These are phyloP conservation scores for Phrynocephalus vlangalii DNA, from an alignment of 2,797 vertebrate species.

Conservation along the genomic window DNA sequence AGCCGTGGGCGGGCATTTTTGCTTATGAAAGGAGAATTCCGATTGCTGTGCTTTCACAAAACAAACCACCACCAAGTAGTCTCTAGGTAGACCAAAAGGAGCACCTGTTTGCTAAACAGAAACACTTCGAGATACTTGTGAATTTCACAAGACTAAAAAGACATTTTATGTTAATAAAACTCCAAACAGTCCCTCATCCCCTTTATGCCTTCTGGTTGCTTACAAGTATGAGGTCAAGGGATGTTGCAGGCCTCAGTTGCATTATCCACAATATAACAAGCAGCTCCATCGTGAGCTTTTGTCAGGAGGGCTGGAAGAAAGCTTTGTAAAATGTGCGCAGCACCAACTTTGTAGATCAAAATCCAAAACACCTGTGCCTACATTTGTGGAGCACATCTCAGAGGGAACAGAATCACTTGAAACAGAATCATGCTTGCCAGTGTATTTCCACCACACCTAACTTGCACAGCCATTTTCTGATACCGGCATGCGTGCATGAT, in stretches of 20 bases:
- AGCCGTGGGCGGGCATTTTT: conserved; percentile 40
- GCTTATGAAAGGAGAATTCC: conserved; percentile 58
- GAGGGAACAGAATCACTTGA: background rate
- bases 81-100: conserved; percentile 51
- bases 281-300: background rate
- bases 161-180: conserved; percentile 25
- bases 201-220: conserved; percentile 25
- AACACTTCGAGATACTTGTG: conserved; percentile 48
- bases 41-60: conserved; percentile 52
- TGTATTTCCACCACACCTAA: background rate
- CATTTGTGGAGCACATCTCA: background rate
- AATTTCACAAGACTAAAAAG: conserved; percentile 41
- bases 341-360: background rate
- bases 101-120: conserved; percentile 46
- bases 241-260: background rate
- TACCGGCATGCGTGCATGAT: background rate
- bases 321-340: background rate
- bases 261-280: background rate
- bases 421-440: background rate
- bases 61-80: conserved; percentile 54
- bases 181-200: conserved; percentile 43
- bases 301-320: background rate
- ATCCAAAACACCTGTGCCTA: background rate
- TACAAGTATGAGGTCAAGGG: conserved; percentile 30
- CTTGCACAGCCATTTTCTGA: background rate